These are phyloP conservation scores for Scaeva pyrastri DNA, from an alignment of 2,888 invertebrate species.

Conservation along the genomic window DNA sequence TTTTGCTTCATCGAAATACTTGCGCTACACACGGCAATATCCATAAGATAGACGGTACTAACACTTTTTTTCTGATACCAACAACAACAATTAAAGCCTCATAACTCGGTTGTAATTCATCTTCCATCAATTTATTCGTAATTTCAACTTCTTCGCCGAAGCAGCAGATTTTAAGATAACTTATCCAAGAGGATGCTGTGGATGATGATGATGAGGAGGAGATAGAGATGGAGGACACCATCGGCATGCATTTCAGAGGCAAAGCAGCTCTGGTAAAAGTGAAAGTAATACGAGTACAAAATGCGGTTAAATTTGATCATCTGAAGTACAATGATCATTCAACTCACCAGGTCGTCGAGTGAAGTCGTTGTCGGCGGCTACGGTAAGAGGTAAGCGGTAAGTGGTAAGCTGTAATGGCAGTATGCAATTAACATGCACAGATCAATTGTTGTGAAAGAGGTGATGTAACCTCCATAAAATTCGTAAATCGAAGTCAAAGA, in stretches of 20 bases:
- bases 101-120: constrained; percentile 43
- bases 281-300: constrained; percentile 55
- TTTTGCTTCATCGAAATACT: constrained; percentile 24
- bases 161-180: neutral
- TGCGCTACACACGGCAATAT: neutral
- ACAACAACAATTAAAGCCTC: neutral
- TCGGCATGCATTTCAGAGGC: neutral
- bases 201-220: neutral
- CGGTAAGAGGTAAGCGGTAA: neutral
- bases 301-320: constrained; percentile 38
- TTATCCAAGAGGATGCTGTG: constrained; percentile 20
- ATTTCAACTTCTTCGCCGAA: constrained; percentile 35
- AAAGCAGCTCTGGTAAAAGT: constrained; percentile 56
- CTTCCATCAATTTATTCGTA: constrained; percentile 52
- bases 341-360: constrained; percentile 37
- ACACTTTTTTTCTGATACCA: neutral
- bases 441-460: constrained; percentile 51
- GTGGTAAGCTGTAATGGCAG: neutral
- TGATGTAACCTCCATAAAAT: constrained; percentile 45
- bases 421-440: constrained; percentile 47
- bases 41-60: neutral
- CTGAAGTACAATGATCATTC: constrained; percentile 53
- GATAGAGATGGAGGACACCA: constrained; percentile 22
- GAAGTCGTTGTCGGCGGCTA: neutral
- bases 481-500: constrained; percentile 11